Evolutionary conservation across 2,888 invertebrate species (phyloP), one percentile per base, ranked within the genome.

Genomic region (Mechanitis messenoides): DNA sequence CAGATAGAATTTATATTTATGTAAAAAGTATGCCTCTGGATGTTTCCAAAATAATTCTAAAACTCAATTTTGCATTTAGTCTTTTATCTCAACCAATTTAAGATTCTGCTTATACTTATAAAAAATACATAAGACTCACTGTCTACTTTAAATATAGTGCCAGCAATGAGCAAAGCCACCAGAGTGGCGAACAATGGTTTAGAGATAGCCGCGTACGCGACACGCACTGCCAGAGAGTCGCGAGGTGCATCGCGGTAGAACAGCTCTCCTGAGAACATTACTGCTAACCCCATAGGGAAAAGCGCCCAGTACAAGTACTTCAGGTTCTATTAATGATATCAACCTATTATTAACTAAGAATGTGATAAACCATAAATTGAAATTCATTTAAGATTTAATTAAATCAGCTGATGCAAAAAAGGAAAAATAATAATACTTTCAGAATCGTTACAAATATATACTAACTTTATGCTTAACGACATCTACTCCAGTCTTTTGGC

Each of bases 131-230:
- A 35, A n/a, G 11, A 70, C 75, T 73, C 67, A 83, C 83, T 71
- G 56, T 81, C 80, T 46, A 75, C 55, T 45, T 71, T 72, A 9
- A 75, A 70, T 20, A 75, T 62, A 20, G 72, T 53, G n/a, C 78
- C 77, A 1, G 69, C 12, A 0, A 80, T 62, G 0, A 71, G 0
- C 2, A 69, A 9, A 0, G 65, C 67, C 0, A 69, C 3, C 1
- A 68, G 0, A 2, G 71, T 11, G 0, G 72, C 72, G 47, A 75
- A 79, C 3, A 69, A 3, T 0, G 77, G 74, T 59, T 74, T 81
- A 3, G 70, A 38, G 0, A 74, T 12, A 1, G 69, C 67, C 0
- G 76, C 68, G 45, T 64, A 74, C 1, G 74, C 11, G 2, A 69
- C 63, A 3, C 79, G 63, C 20, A 69, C 7, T n/a, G 47, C 47